These are phyloP conservation scores for Cyphomyrmex costatus DNA, from an alignment of 1,140 invertebrate species.

Conservation along the genomic window DNA sequence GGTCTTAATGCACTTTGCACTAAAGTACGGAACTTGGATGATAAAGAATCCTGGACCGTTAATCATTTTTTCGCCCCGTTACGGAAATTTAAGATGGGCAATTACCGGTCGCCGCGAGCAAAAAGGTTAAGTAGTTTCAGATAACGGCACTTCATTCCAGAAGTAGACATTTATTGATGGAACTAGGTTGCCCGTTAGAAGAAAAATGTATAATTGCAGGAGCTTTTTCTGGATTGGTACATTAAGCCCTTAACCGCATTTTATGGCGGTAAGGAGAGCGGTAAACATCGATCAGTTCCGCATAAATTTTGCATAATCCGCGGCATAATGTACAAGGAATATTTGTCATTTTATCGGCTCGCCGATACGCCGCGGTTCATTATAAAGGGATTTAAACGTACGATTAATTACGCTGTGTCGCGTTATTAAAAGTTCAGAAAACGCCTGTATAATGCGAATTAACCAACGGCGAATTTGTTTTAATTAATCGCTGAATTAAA, in stretches of 20 bases:
- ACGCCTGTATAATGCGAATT: constrained; percentile 9
- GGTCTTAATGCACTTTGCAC: constrained; percentile 44
- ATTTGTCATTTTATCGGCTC: constrained; percentile 40
- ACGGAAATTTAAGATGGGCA: constrained; percentile 63
- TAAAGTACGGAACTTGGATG: constrained; percentile 41
- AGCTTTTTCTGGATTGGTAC: constrained; percentile 38
- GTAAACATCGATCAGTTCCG: constrained; percentile 41
- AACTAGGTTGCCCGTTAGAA: constrained; percentile 38
- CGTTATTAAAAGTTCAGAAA: constrained; percentile 25
- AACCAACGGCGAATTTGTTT: constrained; percentile 18
- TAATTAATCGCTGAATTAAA: constrained; percentile 45
- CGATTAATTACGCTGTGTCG: constrained; percentile 29
- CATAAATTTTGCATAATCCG: constrained; percentile 43
- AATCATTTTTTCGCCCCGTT: constrained; percentile 59
- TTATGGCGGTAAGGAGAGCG: constrained; percentile 10
- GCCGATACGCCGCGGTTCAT: not conserved
- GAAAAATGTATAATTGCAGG: constrained; percentile 58
- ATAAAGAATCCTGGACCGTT: constrained; percentile 55
- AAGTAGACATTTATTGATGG: constrained; percentile 63
- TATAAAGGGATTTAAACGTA: constrained; percentile 21
- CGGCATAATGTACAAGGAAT: not conserved
- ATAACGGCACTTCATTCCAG: constrained; percentile 62
- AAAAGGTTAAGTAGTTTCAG: constrained; percentile 62
- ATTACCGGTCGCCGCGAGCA: constrained; percentile 53
- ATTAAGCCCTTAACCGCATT: constrained; percentile 43